Base-by-base conservation (phyloP, 1,140 invertebrate species). In the Rhagoletis zephyria region DNA sequence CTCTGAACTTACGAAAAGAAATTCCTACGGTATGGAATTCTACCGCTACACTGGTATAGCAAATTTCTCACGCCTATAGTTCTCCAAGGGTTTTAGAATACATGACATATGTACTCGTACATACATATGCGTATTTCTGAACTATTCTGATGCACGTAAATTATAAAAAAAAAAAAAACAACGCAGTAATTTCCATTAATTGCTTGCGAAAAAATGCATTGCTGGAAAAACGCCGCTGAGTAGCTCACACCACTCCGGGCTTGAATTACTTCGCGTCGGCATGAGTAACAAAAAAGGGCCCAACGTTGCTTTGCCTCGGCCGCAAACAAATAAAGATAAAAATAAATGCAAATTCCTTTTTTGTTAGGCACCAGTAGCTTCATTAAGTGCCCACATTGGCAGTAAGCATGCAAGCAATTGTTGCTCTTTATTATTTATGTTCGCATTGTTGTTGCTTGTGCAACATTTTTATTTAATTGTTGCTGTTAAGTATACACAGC, bases 401-500 rank as follows among this genome's bases (percentile, higher is more conserved):
- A 0, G n/a, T n/a, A 51, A 56, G 48, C 74, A 51, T 63, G 42
- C 74, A 81, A 51, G 48, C 74, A 81, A 51, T 81, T 56, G 74
- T 59, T 81, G 74, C 74, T n/a, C 74, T 59, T 48, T 30, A 81
- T 56, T 19, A 81, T 81, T 19, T 56, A 81, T 30, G 67, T 5
- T 14, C 45, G 42, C 42, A 70, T 70, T 70, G 14, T 70, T 70
- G 40, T 45, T 74, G 42, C 45, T 74, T 30, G 40, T 74, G 67
- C 30, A 81, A 81, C 45, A 74, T 74, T 48, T 74, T 67, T 7
- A 45, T 74, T 74, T 19, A 19, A 74, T 81, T 81, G 74, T 56
- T 48, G 48, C 70, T 48, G 5, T 14, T 30, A 30, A 30, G 30
- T 30, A 42, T 42, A 5, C 48, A n/a, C 5, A 51, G 12, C 48